Percentiles rank a stretch among this genome's conserved stretches.
phyloP scores from a whole-genome alignment of 37 sponge, comb jelly and placozoan species.

The Cliona cf. orientalis region DNA sequence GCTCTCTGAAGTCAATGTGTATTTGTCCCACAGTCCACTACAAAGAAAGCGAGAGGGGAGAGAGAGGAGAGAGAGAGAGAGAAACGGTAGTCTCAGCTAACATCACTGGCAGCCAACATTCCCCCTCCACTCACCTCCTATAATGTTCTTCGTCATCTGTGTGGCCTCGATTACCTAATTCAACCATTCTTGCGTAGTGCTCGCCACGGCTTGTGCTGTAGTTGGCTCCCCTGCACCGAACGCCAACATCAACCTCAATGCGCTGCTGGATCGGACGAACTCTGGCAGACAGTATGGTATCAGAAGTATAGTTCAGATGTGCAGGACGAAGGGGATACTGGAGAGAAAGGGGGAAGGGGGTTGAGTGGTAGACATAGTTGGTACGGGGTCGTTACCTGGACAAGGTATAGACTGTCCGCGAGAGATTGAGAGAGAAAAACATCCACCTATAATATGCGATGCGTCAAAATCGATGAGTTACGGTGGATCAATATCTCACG shows the following conservation, averaged over 20 bases:
- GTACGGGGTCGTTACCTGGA: conserved; percentile 33
- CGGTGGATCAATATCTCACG: not conserved
- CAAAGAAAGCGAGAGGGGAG: not conserved
- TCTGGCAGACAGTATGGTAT: conserved; percentile 29
- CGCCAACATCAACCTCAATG: conserved; percentile 45
- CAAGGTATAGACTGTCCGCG: conserved; percentile 34
- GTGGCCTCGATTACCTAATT: conserved; percentile 1
- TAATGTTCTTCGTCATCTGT: conserved; percentile 9
- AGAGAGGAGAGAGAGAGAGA: too few species aligned
- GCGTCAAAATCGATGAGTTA: not conserved
- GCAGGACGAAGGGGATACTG: conserved; percentile 81
- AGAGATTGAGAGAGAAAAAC: conserved; percentile 63
- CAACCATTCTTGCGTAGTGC: conserved; percentile 44
- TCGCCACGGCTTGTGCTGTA: conserved; percentile 74
- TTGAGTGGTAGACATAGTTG: not conserved
- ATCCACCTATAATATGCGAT: conserved; percentile 34
- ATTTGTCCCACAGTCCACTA: conserved; percentile 75
- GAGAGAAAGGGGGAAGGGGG: not conserved
- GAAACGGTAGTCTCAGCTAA: too few species aligned
- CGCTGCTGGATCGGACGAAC: conserved; percentile 43
- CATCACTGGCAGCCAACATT: not conserved
- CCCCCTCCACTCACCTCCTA: conserved; percentile 22
- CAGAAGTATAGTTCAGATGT: conserved; percentile 40
- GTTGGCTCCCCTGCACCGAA: conserved; percentile 57
- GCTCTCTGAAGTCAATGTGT: conserved; percentile 38